Conservation (phyloP, 2,888 invertebrate species). For the Thyatira batis region DNA sequence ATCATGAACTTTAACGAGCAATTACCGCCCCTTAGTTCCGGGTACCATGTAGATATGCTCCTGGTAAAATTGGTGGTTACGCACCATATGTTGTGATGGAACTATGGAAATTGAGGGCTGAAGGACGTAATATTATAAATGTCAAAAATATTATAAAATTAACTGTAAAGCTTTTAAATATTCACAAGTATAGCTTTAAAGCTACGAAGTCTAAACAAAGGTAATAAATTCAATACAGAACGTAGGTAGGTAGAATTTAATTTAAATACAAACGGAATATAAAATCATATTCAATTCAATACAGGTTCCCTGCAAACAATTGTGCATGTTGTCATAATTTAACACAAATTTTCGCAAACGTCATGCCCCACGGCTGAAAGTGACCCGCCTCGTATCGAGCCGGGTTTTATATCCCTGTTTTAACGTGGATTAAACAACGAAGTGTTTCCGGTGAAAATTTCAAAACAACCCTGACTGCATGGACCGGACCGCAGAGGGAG, state of each 20-base stretch:
- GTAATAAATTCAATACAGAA: neutral
- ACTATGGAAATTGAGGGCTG: neutral
- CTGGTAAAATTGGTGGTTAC: neutral
- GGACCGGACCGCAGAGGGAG: constrained; percentile 66
- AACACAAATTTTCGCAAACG: neutral
- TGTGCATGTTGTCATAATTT: neutral
- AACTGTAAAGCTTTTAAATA: neutral
- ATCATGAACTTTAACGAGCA: constrained; percentile 73
- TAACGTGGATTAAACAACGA: constrained; percentile 66
- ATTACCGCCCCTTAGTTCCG: constrained; percentile 25
- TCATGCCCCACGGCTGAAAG: neutral
- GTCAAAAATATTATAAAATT: neutral
- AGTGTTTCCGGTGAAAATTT: constrained; percentile 60
- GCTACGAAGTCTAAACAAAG: neutral
- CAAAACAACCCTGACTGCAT: constrained; percentile 66
- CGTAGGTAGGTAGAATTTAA: neutral
- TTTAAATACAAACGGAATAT: neutral
- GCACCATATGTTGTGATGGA: neutral
- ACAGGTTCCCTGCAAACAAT: neutral
- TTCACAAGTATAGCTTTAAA: neutral
- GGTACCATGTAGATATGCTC: neutral
- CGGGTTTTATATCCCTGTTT: constrained; percentile 52
- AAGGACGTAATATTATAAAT: neutral
- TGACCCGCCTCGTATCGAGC: constrained; percentile 29
- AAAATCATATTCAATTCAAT: neutral